Conservation (phyloP, 2,113 vertebrate genomes). For the Glaucidium brasilianum region DNA sequence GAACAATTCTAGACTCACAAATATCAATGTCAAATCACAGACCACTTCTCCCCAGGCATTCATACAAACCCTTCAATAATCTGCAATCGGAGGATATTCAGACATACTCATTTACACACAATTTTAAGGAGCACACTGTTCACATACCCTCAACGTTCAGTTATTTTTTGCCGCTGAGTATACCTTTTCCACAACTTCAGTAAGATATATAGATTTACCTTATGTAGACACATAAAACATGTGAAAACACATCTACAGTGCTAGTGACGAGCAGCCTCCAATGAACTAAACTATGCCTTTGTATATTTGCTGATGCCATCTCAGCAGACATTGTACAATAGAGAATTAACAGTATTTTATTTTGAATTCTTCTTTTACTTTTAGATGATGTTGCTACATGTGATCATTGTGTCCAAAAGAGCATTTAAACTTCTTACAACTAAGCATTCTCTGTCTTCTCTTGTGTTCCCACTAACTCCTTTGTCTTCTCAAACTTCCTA, state of each 20-base stretch:
- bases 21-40: background rate
- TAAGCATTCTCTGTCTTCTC: background rate
- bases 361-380: background rate
- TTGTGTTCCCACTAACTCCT: background rate
- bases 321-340: background rate
- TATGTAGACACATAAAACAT: accelerated
- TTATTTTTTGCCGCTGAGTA: background rate
- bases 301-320: background rate
- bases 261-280: background rate
- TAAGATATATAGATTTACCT: background rate
- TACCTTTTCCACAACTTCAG: background rate
- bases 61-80: background rate
- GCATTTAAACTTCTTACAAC: background rate
- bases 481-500: background rate
- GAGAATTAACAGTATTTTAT: background rate
- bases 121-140: background rate
- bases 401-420: background rate
- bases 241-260: background rate
- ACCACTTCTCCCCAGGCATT: background rate
- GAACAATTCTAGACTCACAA: background rate
- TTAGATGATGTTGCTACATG: background rate
- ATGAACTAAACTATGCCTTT: background rate
- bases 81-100: background rate
- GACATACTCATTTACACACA: background rate
- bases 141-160: background rate